Conservation (phyloP, 2,888 invertebrate genomes). For the Spilosoma lubricipeda region DNA sequence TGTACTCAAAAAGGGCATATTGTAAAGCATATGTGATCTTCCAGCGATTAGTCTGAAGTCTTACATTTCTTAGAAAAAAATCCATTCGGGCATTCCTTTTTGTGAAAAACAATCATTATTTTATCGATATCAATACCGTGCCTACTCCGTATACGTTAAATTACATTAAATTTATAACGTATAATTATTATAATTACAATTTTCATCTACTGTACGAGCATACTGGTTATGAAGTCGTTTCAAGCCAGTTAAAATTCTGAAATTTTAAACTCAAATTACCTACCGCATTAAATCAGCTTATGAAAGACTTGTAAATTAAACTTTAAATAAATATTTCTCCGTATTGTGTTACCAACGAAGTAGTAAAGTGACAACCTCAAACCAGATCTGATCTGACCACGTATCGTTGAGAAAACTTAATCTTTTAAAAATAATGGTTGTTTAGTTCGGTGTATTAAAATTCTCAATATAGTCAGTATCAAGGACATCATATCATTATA, state of each 20-base stretch:
- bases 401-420: slow-evolving; percentile 4
- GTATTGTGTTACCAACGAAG: slow-evolving; percentile 50
- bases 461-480: neutral
- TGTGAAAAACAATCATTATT: slow-evolving; percentile 27
- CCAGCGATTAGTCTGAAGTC: neutral
- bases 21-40: neutral
- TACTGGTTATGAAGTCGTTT: slow-evolving; percentile 37
- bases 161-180: slow-evolving; percentile 39
- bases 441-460: neutral
- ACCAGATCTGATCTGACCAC: slow-evolving; percentile 13
- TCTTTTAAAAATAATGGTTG: neutral
- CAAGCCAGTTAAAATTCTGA: slow-evolving; percentile 44
- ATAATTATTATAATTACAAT: slow-evolving; percentile 57
- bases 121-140: slow-evolving; percentile 19
- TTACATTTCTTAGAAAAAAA: neutral
- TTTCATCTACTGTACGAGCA: slow-evolving; percentile 51
- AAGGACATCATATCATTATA: neutral
- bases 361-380: slow-evolving; percentile 31
- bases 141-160: slow-evolving; percentile 15
- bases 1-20: neutral
- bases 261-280: slow-evolving; percentile 41
- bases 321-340: slow-evolving; percentile 49
- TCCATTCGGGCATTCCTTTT: too few relatives aligned
- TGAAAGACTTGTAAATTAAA: slow-evolving; percentile 50
- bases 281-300: slow-evolving; percentile 51